Conservation (phyloP, 2,113 vertebrate genomes). For the Pyrgilauda ruficollis region DNA sequence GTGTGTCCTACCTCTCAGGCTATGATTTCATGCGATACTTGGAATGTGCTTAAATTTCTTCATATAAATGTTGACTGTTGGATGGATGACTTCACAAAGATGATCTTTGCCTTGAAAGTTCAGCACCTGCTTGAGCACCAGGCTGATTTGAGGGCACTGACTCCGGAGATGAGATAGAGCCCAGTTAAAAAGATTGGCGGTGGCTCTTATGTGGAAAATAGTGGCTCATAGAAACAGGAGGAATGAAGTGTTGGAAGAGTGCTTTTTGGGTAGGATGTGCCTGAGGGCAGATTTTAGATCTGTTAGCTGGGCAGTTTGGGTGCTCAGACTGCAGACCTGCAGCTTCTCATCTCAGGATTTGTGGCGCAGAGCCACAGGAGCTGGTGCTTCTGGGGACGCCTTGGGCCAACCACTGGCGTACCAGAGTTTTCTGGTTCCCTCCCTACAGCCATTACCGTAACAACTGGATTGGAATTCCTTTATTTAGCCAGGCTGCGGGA, state of each 20-base stretch:
- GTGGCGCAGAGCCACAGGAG: not conserved
- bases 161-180: not conserved
- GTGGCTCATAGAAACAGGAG: not conserved
- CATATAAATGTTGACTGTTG: not conserved
- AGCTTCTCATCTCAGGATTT: not conserved
- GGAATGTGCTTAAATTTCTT: not conserved
- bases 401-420: not conserved
- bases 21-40: accelerated
- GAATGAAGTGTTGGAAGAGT: not conserved
- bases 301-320: not conserved
- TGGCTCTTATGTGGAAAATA: not conserved
- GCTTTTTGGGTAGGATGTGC: not conserved
- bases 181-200: not conserved
- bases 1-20: not conserved
- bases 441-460: not conserved
- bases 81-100: not conserved
- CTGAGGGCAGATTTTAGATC: not conserved
- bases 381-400: not conserved
- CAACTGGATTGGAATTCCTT: not conserved
- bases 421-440: not conserved
- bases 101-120: not conserved
- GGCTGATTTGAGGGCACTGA: not conserved
- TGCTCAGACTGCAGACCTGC: not conserved
- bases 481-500: not conserved
- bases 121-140: not conserved